These are phyloP conservation scores for Calycopis cecrops DNA, from an alignment of 1,140 invertebrate species.

Conservation along the genomic window DNA sequence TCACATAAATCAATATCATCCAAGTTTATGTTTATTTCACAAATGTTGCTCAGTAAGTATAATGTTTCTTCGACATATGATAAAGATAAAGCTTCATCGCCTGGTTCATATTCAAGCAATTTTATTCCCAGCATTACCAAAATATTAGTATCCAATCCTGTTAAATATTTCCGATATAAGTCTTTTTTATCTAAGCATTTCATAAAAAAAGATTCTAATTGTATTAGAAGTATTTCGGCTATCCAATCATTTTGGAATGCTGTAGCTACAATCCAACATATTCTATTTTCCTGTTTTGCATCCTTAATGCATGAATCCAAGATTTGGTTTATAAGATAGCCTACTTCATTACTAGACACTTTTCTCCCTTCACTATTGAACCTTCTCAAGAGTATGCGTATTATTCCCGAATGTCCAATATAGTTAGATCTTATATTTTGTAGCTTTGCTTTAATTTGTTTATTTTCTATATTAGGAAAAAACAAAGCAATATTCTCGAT, in stretches of 20 bases:
- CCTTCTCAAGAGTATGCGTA: background rate
- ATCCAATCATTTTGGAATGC: constrained; percentile 5
- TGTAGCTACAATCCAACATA: constrained; percentile 13
- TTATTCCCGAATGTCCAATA: constrained; percentile 6
- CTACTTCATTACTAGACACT: constrained; percentile 9
- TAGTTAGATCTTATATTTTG: constrained; percentile 3
- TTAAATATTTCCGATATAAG: constrained; percentile 8
- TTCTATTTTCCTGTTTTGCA: constrained; percentile 4
- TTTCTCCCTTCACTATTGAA: constrained; percentile 10
- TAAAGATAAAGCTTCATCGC: constrained; percentile 1
- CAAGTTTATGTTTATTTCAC: constrained; percentile 1
- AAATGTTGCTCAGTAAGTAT: constrained; percentile 5
- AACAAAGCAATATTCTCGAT: constrained; percentile 3
- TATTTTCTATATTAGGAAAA: background rate
- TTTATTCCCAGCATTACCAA: constrained; percentile 13
- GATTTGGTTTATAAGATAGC: constrained; percentile 12
- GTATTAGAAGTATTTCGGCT: constrained; percentile 5
- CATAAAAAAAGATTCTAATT: constrained; percentile 14
- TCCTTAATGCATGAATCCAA: background rate
- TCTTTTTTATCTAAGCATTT: constrained; percentile 6
- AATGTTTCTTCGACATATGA: constrained; percentile 11
- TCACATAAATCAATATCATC: constrained; percentile 15
- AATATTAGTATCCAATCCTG: constrained; percentile 11
- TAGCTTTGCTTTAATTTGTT: constrained; percentile 5
- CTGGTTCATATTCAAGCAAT: background rate